Evolutionary conservation across 1,140 invertebrate species (phyloP).

Genomic region (Drosophila bocki): DNA sequence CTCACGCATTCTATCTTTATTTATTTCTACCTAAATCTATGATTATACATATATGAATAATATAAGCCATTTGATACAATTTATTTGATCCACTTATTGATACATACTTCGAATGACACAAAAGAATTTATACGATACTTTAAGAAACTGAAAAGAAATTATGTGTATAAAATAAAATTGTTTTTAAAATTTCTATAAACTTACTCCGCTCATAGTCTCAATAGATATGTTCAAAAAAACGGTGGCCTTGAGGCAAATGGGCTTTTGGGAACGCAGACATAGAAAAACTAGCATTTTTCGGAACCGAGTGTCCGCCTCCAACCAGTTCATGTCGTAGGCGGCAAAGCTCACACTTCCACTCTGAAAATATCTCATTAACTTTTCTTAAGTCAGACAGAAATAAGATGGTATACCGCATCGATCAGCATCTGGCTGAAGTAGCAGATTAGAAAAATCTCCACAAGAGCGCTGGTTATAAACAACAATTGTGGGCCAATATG

Average conservation of each 20-base stretch:
- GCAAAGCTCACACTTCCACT: conserved; percentile 40
- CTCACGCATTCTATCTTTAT: too few species aligned
- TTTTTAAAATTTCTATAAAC: not conserved
- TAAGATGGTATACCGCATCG: conserved; percentile 47
- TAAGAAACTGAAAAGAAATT: not conserved
- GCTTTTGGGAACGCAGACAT: conserved; percentile 47
- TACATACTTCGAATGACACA: conserved; percentile 5
- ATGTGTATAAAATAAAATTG: not conserved
- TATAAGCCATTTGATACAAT: not conserved
- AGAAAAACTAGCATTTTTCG: conserved; percentile 56
- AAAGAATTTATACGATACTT: not conserved
- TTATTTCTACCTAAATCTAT: too few species aligned
- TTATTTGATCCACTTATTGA: not conserved
- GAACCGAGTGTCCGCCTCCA: conserved; percentile 26
- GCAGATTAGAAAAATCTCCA: conserved; percentile 57
- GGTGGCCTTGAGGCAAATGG: conserved; percentile 18
- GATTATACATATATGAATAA: not conserved
- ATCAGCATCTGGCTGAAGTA: conserved; percentile 59
- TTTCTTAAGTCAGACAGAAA: too few species aligned
- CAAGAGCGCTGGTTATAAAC: conserved; percentile 23
- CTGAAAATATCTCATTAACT: conserved; percentile 9
- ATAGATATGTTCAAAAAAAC: not conserved
- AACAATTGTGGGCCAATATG: conserved; percentile 36
- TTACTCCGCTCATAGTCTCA: not conserved
- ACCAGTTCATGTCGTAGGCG: conserved; percentile 59